Evolutionary conservation across 2,797 vertebrate species (phyloP), one percentile per base, ranked within the genome.

Genomic region (Acanthopagrus latus): DNA sequence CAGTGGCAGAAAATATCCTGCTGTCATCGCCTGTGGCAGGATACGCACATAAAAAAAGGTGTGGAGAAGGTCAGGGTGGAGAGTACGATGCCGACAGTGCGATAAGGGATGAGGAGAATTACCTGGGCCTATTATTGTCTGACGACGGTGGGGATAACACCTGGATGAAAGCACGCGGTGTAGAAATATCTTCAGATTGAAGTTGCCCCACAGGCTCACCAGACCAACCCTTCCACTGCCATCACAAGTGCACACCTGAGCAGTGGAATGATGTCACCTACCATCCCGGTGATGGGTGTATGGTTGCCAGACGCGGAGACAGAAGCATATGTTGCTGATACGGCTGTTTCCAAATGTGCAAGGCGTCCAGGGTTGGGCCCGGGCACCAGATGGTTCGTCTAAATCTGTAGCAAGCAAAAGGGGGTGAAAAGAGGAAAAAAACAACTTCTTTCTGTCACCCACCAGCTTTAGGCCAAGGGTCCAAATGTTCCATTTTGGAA

Each of bases 291-390:
- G 88, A 91, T 81, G 78, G 71, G 63, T 67, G 63, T 70, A 78
- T 75, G 78, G 76, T 68, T 93, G 92, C 92, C 92, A 93, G 88
- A 86, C 83, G 13, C 69, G n/a, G 75, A 88, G 83, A 82, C 84
- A 89, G 88, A 90, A 92, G 80, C 92, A 93, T 93, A 94, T 94
- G 93, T 88, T 83, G 84, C 87, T 92, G 86, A 90, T 90, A 70
- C 4, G 85, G 82, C 85, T 85, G 77, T 83, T 92, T n/a, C 89
- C 90, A 90, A 94, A 92, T 91, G 86, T 91, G 88, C 64, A 81
- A 88, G 78, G 76, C 87, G 82, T 87, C 83, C 84, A 84, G 81
- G 80, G 83, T 89, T 82, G 71, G 85, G 62, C 58, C 84, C 81
- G 79, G 78, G 73, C 87, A 87, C 87, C 93, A 94, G 92, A 94